Percentiles rank a stretch among this genome's conserved stretches.
These are phyloP conservation scores for Eupithecia inturbata DNA, from an alignment of 2,888 invertebrate species.

Conservation along the genomic window DNA sequence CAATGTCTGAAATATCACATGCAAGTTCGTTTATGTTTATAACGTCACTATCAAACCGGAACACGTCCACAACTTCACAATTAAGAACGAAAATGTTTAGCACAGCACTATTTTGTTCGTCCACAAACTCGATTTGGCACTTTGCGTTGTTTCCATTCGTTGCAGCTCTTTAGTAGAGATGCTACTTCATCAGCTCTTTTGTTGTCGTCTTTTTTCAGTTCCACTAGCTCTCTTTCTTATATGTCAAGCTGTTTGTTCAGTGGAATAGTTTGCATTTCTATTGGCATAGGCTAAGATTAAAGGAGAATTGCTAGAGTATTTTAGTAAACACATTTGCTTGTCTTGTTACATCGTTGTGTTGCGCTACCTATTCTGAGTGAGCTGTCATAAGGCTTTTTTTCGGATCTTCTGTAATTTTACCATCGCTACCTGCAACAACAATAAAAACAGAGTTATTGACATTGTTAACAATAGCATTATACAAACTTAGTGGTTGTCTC, in stretches of 20 bases:
- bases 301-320: conserved; percentile 64
- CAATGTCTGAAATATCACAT: not conserved
- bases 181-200: not conserved
- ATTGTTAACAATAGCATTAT: not conserved
- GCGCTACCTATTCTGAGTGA: conserved; percentile 34
- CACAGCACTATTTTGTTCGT: not conserved
- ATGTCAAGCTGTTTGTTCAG: conserved; percentile 11
- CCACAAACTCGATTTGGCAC: conserved; percentile 10
- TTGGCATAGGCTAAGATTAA: conserved; percentile 42
- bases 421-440: conserved; percentile 67
- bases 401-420: conserved; percentile 67
- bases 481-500: too few species aligned
- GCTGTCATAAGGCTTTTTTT: conserved; percentile 66
- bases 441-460: not conserved
- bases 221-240: not conserved
- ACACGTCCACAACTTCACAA: not conserved
- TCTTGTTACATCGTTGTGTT: conserved; percentile 51
- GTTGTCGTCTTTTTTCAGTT: conserved; percentile 1
- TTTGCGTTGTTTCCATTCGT: conserved; percentile 18
- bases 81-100: not conserved
- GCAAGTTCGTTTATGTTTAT: not conserved
- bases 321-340: conserved; percentile 54
- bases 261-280: conserved; percentile 34
- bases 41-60: not conserved
- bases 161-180: conserved; percentile 13